phyloP scores from a whole-genome alignment of 2,113 vertebrate genomes.

The Emydura subglobosa region DNA sequence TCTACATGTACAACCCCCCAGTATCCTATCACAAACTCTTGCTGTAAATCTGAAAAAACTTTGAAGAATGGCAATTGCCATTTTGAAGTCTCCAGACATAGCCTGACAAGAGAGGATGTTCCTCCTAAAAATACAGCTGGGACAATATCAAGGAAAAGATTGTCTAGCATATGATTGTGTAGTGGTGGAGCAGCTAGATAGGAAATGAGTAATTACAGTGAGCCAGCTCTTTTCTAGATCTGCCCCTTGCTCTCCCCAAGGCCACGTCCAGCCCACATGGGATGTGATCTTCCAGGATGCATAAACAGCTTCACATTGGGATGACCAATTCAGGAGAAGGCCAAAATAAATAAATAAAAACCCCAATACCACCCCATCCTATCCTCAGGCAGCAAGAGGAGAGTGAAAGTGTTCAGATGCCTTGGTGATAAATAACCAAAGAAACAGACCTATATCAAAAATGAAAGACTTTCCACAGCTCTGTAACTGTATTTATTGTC shows the following conservation, averaged over 20 bases:
- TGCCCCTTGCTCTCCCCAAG: background rate
- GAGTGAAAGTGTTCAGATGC: background rate
- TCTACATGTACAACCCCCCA: conserved; percentile 32
- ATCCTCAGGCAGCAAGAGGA: background rate
- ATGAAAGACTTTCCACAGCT: background rate
- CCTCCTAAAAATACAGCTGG: background rate
- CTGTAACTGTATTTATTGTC: background rate
- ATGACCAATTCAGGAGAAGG: background rate
- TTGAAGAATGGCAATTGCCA: conserved; percentile 59
- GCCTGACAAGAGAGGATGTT: conserved; percentile 9
- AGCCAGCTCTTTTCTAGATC: background rate
- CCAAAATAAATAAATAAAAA: too few relatives aligned
- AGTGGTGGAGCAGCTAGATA: fast-evolving
- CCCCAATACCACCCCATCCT: background rate
- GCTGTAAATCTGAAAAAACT: conserved; percentile 22
- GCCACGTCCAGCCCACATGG: background rate
- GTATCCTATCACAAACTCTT: background rate
- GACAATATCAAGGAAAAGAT: conserved; percentile 67
- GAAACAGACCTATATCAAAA: background rate
- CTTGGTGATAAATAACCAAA: background rate
- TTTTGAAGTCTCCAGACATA: conserved; percentile 34
- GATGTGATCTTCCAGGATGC: background rate
- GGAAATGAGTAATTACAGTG: background rate
- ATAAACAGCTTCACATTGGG: background rate
- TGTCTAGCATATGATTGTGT: conserved; percentile 80